These are phyloP conservation scores for Rhynchophorus ferrugineus DNA, from an alignment of 1,140 invertebrate species.

Conservation along the genomic window DNA sequence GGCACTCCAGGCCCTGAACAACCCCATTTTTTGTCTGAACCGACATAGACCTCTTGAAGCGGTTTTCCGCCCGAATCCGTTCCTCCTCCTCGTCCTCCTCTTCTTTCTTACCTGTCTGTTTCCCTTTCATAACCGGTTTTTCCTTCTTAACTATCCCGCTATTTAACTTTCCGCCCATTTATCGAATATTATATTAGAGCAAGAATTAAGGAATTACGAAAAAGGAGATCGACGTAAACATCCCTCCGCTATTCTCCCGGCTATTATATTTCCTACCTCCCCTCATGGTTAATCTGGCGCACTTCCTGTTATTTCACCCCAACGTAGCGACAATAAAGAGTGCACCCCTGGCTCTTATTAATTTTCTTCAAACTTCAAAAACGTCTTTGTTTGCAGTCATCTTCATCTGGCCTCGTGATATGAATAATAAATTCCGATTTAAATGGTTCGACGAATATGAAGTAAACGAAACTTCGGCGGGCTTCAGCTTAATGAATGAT, in stretches of 20 bases:
- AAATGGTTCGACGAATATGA: background rate
- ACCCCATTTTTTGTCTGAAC: too few species aligned
- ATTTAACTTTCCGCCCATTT: too few species aligned
- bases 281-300: background rate
- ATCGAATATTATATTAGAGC: background rate
- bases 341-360: background rate
- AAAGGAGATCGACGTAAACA: background rate
- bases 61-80: too few species aligned
- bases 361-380: background rate
- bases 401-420: background rate
- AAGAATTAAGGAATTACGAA: background rate
- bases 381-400: background rate
- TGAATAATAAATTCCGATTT: background rate
- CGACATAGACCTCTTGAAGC: too few species aligned
- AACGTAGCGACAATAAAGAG: background rate
- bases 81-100: too few species aligned
- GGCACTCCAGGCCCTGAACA: too few species aligned
- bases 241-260: background rate
- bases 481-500: too few species aligned
- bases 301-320: background rate
- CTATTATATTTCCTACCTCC: background rate
- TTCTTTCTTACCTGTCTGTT: too few species aligned
- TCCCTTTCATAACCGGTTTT: too few species aligned
- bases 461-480: too few species aligned
- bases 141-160: too few species aligned